Percentiles rank a stretch among this genome's conserved stretches.
phyloP scores from a whole-genome alignment of 2,888 invertebrate species.

The Drymonia ruficornis region DNA sequence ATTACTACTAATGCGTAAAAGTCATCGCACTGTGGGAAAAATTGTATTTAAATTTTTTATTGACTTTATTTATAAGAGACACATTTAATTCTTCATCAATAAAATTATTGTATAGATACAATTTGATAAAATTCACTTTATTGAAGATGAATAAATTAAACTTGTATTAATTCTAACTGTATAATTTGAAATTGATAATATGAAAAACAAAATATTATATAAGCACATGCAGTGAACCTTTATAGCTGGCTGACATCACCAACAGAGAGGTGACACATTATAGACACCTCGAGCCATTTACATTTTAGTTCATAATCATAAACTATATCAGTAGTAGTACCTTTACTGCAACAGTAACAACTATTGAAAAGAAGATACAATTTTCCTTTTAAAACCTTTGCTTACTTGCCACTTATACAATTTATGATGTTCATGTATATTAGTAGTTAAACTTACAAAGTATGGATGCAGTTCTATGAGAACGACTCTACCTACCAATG shows the following conservation, averaged over 20 bases:
- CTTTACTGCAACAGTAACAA: no score
- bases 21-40: conserved; percentile 60
- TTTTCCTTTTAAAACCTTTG: no score
- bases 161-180: conserved; percentile 51
- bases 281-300: conserved; percentile 64
- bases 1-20: conserved; percentile 47
- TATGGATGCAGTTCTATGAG: no score
- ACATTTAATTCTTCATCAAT: conserved; percentile 58
- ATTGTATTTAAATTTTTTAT: conserved; percentile 59
- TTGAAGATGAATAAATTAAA: conserved; percentile 66
- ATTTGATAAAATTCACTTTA: conserved; percentile 65
- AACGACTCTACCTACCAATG: no score
- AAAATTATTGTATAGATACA: conserved; percentile 52
- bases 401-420: no score
- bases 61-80: conserved; percentile 52
- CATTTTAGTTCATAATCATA: conserved; percentile 39
- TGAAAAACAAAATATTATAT: conserved; percentile 50
- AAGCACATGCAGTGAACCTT: conserved; percentile 35
- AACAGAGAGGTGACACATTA: conserved; percentile 67
- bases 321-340: background rate
- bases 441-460: no score
- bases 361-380: no score
- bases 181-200: conserved; percentile 54
- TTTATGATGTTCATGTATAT: no score
- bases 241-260: conserved; percentile 58